Evolutionary conservation across 2,797 vertebrate genomes (phyloP).

Genomic region (Melanotaenia parkinsoni): DNA sequence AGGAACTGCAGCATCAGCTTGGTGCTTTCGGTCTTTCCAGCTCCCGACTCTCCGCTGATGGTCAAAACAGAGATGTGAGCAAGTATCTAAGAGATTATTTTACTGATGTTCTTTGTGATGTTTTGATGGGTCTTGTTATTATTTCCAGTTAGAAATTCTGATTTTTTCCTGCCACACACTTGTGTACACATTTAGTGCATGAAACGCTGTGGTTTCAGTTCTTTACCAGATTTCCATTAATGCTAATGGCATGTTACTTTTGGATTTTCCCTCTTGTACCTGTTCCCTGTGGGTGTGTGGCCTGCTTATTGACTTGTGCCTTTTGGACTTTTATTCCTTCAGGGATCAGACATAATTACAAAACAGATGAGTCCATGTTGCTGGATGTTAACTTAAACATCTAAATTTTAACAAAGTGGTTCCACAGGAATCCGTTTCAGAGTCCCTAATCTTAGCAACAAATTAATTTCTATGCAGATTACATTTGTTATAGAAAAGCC

Average conservation of each 20-base stretch:
- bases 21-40: constrained; percentile 96
- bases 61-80: constrained; percentile 14
- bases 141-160: neutral
- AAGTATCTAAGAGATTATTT: neutral
- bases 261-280: neutral
- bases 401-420: neutral
- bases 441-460: neutral
- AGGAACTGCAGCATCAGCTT: constrained; percentile 95
- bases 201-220: neutral
- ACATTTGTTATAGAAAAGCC: too few relatives aligned
- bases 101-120: neutral
- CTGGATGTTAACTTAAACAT: too few relatives aligned
- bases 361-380: too few relatives aligned
- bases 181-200: too few relatives aligned
- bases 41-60: constrained; percentile 94
- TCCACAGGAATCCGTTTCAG: neutral
- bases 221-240: neutral
- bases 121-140: neutral
- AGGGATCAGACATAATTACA: too few relatives aligned
- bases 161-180: neutral
- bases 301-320: neutral
- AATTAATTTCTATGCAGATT: too few relatives aligned
- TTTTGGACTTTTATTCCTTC: neutral
- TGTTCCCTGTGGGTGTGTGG: neutral
- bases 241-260: neutral